Evolutionary conservation across 92 coral and sea anemone species (phyloP).

Genomic region (Anthopleura xanthogrammica): DNA sequence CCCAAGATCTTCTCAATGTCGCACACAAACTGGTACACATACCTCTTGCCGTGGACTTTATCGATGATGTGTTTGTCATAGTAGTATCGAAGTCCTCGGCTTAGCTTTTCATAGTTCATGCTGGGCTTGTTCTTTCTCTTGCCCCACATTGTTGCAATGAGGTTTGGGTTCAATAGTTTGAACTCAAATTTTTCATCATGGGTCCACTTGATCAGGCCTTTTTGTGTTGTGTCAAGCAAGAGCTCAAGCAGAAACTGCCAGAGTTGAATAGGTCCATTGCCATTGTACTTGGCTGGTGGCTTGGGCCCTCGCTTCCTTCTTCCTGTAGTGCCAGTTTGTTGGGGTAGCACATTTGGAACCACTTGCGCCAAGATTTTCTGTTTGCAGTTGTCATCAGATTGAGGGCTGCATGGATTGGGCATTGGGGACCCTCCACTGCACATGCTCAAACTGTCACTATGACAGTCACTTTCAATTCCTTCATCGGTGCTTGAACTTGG

Average conservation of each 20-base stretch:
- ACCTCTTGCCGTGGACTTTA: slow-evolving; percentile 94
- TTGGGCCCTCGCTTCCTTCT: slow-evolving; percentile 81
- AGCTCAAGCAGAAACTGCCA: slow-evolving; percentile 94
- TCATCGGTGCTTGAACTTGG: slow-evolving; percentile 21
- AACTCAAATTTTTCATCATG: slow-evolving; percentile 85
- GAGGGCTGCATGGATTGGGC: slow-evolving; percentile 18
- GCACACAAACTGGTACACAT: slow-evolving; percentile 92
- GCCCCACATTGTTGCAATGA: slow-evolving; percentile 91
- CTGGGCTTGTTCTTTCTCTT: slow-evolving; percentile 89
- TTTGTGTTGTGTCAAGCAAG: slow-evolving; percentile 30
- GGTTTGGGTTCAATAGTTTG: slow-evolving; percentile 74
- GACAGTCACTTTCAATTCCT: slow-evolving; percentile 10
- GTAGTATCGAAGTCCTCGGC: slow-evolving; percentile 96
- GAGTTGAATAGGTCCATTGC: slow-evolving; percentile 90
- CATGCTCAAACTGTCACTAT: slow-evolving; percentile 14
- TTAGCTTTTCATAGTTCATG: slow-evolving; percentile 94
- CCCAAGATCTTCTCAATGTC: slow-evolving; percentile 88
- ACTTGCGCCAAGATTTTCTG: slow-evolving; percentile 9
- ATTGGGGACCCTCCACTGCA: slow-evolving; percentile 27
- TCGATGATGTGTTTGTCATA: slow-evolving; percentile 89
- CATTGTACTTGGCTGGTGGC: slow-evolving; percentile 70
- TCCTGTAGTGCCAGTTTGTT: slow-evolving; percentile 5
- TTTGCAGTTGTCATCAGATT: slow-evolving; percentile 2
- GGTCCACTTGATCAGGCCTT: slow-evolving; percentile 77
- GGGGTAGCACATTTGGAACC: slow-evolving; percentile 13